Conservation (phyloP, 35 echinoderm and acorn worm genomes). For the Eucidaris tribuloides region DNA sequence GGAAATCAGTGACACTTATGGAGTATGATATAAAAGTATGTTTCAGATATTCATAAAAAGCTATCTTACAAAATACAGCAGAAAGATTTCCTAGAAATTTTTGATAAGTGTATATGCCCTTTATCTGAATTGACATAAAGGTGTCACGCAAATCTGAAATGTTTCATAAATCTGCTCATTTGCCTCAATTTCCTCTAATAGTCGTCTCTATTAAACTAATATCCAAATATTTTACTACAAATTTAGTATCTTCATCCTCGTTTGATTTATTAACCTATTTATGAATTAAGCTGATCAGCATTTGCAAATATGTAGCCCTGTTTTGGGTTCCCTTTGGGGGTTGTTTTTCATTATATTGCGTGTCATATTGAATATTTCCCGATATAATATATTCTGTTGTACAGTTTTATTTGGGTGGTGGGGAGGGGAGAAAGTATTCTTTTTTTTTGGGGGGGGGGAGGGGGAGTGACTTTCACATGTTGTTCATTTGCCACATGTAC, state of each 20-base stretch:
- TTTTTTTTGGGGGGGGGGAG: background rate
- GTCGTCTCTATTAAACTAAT: background rate
- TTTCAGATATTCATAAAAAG: too few species aligned
- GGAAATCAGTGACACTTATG: too few species aligned
- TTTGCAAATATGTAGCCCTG: background rate
- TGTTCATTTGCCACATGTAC: background rate
- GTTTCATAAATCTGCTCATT: too few species aligned
- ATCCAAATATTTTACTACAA: background rate
- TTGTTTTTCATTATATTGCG: background rate
- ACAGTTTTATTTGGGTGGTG: background rate
- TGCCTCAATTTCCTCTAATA: background rate
- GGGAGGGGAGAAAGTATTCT: too few species aligned
- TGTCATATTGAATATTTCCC: conserved; percentile 4
- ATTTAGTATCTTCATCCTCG: background rate
- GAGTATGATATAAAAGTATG: too few species aligned
- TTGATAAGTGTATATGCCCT: too few species aligned
- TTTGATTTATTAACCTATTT: background rate
- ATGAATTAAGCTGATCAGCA: background rate
- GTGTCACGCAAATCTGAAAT: too few species aligned
- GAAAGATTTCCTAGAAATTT: too few species aligned
- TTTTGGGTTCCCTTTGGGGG: background rate
- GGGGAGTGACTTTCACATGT: background rate
- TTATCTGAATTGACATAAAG: too few species aligned
- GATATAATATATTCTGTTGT: background rate
- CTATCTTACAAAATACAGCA: too few species aligned